These are phyloP conservation scores for Peromyscus nudipes DNA, from an alignment of 2,797 vertebrate genomes.

Conservation along the genomic window DNA sequence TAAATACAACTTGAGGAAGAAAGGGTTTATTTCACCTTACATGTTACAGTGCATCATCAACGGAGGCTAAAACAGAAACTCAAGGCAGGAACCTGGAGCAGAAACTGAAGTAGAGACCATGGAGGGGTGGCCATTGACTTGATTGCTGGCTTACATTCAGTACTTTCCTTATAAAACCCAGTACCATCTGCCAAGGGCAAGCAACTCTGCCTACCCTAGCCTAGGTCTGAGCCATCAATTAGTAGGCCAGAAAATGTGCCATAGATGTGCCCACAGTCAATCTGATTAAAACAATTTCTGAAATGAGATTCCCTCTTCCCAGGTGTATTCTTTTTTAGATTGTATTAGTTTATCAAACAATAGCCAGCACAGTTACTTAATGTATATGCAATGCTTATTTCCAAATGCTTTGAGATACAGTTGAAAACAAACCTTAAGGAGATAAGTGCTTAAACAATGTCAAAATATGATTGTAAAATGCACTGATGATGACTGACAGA, in stretches of 20 bases:
- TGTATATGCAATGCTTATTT: background rate
- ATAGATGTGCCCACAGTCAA: background rate
- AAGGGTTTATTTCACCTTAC: background rate
- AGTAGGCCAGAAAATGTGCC: background rate
- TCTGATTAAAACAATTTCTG: background rate
- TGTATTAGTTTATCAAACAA: background rate
- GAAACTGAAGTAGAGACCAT: background rate
- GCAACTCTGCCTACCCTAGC: background rate
- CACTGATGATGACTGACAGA: background rate
- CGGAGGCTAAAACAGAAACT: background rate
- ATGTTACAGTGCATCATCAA: background rate
- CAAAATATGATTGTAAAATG: background rate
- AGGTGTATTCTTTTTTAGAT: background rate
- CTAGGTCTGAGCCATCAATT: background rate
- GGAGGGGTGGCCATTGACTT: background rate
- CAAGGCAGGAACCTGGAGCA: background rate
- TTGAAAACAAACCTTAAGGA: constrained; percentile 1
- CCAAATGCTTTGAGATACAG: background rate
- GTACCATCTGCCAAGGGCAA: background rate
- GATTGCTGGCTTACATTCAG: background rate
- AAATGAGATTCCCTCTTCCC: background rate
- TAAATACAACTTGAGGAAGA: background rate
- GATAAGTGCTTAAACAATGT: background rate
- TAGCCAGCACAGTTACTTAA: background rate
- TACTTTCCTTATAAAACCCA: background rate